These are phyloP conservation scores for Bombus breviceps DNA, from an alignment of 1,140 invertebrate genomes.

Conservation along the genomic window DNA sequence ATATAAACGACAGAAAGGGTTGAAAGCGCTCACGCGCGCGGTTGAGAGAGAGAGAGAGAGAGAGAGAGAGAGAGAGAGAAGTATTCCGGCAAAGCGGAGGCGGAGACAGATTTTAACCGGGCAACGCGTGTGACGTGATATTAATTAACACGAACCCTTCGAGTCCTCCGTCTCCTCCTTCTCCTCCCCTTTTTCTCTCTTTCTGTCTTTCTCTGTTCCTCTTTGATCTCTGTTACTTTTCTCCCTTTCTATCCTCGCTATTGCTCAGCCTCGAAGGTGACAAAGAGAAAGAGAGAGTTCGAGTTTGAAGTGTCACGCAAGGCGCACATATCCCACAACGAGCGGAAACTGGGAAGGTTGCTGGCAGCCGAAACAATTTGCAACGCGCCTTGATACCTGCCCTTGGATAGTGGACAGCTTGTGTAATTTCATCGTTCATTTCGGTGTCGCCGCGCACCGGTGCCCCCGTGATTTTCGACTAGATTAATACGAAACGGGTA, in stretches of 20 bases:
- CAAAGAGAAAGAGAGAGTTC: conserved; percentile 62
- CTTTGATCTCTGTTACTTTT: conserved; percentile 56
- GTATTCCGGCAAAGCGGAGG: conserved; percentile 71
- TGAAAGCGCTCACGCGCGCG: neutral
- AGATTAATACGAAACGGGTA: conserved; percentile 13
- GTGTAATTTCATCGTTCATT: conserved; percentile 41
- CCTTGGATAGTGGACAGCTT: conserved; percentile 20
- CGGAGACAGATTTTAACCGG: conserved; percentile 79
- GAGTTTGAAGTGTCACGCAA: conserved; percentile 78
- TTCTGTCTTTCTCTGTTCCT: conserved; percentile 20
- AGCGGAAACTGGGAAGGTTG: conserved; percentile 75
- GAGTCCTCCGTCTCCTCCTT: conserved; percentile 56
- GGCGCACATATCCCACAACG: conserved; percentile 72
- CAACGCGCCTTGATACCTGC: conserved; percentile 54
- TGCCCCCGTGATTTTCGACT: neutral
- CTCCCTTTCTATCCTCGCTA: conserved; percentile 33
- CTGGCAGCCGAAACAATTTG: conserved; percentile 57
- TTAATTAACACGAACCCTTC: conserved; percentile 82
- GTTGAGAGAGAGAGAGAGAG: conserved; percentile 64
- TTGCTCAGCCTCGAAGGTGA: conserved; percentile 54
- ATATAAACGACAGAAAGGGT: conserved; percentile 45
- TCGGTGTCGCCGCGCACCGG: neutral
- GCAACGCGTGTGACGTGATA: conserved; percentile 81
- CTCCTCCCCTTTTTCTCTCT: conserved; percentile 13
- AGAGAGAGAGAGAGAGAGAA: conserved; percentile 68